Percentiles rank a stretch among this genome's conserved stretches.
These are phyloP conservation scores for Anastrepha ludens DNA, from an alignment of 1,140 invertebrate species.

Conservation along the genomic window DNA sequence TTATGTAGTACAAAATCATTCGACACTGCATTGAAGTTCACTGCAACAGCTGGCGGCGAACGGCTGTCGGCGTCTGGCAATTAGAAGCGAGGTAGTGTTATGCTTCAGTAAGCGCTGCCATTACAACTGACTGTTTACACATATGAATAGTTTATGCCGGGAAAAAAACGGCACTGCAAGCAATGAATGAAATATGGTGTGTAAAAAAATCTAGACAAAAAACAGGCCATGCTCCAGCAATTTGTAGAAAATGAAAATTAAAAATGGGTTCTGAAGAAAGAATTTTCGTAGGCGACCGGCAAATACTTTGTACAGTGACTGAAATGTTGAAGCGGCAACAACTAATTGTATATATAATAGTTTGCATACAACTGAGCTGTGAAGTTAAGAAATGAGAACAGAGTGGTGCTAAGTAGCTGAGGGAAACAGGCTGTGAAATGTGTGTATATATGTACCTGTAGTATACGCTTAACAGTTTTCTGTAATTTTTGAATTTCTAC, in stretches of 20 bases:
- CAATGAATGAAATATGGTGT: conserved; percentile 22
- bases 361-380: conserved; percentile 23
- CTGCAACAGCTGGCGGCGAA: neutral
- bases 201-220: neutral
- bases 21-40: neutral
- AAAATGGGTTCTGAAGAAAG: neutral
- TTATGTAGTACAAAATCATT: conserved; percentile 37
- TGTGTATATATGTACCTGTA: too few relatives aligned
- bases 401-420: too few relatives aligned
- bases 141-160: conserved; percentile 5
- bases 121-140: neutral
- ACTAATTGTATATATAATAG: neutral
- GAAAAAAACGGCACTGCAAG: neutral
- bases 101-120: conserved; percentile 24
- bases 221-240: neutral
- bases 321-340: neutral
- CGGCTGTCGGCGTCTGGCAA: neutral
- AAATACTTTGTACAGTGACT: neutral
- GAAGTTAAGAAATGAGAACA: neutral
- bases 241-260: conserved; percentile 10
- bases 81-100: conserved; percentile 8
- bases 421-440: too few relatives aligned
- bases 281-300: neutral
- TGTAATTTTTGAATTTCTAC: too few relatives aligned
- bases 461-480: too few relatives aligned